Conservation (phyloP, 2,797 vertebrate genomes). For the Ctenopoma multispine region DNA sequence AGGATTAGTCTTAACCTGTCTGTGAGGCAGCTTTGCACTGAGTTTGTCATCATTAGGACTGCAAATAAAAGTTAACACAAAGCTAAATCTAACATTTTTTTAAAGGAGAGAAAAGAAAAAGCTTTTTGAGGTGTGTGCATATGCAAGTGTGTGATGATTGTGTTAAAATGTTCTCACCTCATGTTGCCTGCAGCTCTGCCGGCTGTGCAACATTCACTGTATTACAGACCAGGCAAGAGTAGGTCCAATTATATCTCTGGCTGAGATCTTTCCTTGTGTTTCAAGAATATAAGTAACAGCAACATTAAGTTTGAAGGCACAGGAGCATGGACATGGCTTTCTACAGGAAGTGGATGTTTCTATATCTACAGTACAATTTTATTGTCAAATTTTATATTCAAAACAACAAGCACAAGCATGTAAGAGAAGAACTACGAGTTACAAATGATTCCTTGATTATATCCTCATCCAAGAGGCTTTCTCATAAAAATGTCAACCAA, state of each 20-base stretch:
- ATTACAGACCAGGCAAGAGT: not conserved
- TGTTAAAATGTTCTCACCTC: not conserved
- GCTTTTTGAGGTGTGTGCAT: too few species aligned
- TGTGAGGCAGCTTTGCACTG: conserved; percentile 14
- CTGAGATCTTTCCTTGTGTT: not conserved
- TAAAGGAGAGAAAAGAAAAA: too few species aligned
- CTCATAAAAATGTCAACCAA: conserved; percentile 9
- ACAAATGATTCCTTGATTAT: not conserved
- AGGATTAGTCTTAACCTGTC: conserved; percentile 40
- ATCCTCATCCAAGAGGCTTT: not conserved
- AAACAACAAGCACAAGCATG: conserved; percentile 7
- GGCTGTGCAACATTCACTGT: too few species aligned
- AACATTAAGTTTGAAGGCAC: not conserved
- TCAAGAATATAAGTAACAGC: too few species aligned
- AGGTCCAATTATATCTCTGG: not conserved
- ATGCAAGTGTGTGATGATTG: not conserved
- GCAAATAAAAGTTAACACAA: not conserved
- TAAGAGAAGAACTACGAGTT: not conserved
- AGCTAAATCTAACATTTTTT: too few species aligned
- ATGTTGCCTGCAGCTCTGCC: not conserved
- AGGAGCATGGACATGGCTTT: conserved; percentile 51
- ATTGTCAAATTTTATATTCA: not conserved
- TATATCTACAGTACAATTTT: not conserved
- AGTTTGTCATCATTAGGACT: not conserved
- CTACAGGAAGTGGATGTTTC: conserved; percentile 24